These are phyloP conservation scores for Nasua narica DNA, from an alignment of 2,797 vertebrate genomes.

Conservation along the genomic window DNA sequence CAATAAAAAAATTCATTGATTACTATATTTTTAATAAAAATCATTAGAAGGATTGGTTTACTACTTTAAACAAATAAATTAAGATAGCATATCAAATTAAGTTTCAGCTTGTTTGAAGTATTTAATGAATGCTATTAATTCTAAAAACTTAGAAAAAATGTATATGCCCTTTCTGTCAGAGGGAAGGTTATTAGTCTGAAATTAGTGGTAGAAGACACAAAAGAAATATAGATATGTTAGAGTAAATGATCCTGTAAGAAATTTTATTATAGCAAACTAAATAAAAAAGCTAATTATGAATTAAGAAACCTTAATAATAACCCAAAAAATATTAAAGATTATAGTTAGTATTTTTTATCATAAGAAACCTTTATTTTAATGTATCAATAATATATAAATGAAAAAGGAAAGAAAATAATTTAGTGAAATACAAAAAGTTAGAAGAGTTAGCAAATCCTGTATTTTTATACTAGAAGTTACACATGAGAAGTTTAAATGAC, in stretches of 20 bases:
- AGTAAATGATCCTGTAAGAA: background rate
- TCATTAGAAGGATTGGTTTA: background rate
- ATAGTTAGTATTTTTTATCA: background rate
- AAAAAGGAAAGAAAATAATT: background rate
- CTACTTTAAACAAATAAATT: slow-evolving; percentile 3
- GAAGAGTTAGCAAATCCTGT: background rate
- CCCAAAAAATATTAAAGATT: background rate
- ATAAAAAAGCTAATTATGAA: background rate
- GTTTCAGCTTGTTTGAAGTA: background rate
- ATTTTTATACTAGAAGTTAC: background rate
- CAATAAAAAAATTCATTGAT: background rate
- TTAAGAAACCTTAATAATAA: background rate
- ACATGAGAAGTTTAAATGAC: background rate
- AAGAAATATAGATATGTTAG: background rate
- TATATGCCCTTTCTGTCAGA: background rate
- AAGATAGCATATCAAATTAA: background rate
- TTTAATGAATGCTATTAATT: background rate
- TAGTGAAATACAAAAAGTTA: background rate
- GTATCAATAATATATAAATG: background rate
- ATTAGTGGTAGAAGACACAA: background rate
- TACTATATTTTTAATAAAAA: background rate
- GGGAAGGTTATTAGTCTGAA: background rate
- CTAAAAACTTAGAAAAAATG: background rate
- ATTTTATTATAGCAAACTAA: background rate
- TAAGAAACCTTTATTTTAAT: background rate